These are phyloP conservation scores for Anseranas semipalmata DNA, from an alignment of 2,113 vertebrate genomes.

Conservation along the genomic window DNA sequence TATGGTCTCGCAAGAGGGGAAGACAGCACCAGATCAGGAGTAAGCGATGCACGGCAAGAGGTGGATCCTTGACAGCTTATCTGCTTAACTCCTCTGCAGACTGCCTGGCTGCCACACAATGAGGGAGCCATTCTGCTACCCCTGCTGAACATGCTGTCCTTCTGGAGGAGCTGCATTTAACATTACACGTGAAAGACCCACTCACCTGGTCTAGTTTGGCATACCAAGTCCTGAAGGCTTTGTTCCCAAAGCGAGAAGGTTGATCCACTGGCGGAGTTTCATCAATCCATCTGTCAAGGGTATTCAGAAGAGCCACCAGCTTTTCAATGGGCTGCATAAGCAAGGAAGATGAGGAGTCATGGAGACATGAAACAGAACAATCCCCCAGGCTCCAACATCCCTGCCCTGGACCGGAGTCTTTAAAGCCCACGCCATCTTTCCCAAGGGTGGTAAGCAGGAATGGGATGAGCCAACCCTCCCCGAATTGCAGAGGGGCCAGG, in stretches of 20 bases:
- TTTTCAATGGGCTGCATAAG: slow-evolving; percentile 86
- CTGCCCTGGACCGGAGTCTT: background rate
- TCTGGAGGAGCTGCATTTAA: background rate
- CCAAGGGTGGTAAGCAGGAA: background rate
- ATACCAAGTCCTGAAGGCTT: slow-evolving; percentile 95
- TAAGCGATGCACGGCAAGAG: background rate
- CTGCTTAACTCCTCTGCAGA: background rate
- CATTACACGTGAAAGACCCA: background rate
- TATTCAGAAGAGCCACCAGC: slow-evolving; percentile 86
- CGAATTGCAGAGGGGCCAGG: background rate
- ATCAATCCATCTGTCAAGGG: slow-evolving; percentile 93
- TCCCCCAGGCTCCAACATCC: background rate
- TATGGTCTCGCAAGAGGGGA: background rate
- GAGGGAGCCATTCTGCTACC: background rate
- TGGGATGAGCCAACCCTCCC: background rate
- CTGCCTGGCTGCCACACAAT: background rate
- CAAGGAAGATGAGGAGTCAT: background rate
- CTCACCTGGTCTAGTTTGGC: slow-evolving; percentile 90
- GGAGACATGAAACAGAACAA: background rate
- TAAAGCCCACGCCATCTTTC: background rate
- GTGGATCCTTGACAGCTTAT: background rate
- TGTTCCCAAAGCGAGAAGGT: slow-evolving; percentile 97
- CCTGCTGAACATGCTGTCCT: background rate
- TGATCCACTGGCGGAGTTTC: slow-evolving; percentile 95
- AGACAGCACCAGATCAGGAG: background rate